Percentiles rank a stretch among this genome's conserved stretches.
phyloP scores from a whole-genome alignment of 1,140 invertebrate species.

The Acromyrmex charruanus region DNA sequence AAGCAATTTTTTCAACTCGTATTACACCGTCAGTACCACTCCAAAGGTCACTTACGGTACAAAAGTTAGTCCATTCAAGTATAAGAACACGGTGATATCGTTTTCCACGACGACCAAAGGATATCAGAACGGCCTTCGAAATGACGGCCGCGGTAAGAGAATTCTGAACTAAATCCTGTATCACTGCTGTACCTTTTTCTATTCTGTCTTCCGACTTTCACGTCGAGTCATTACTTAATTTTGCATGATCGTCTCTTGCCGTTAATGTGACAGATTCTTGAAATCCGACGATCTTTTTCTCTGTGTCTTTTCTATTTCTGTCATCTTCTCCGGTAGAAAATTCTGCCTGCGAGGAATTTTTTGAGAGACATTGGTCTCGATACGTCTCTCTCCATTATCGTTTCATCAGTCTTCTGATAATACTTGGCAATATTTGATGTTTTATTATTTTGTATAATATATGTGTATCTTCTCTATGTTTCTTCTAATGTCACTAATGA shows the following conservation, averaged over 20 bases:
- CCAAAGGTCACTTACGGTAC: constrained; percentile 81
- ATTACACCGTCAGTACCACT: constrained; percentile 69
- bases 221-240: constrained; percentile 43
- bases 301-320: background rate
- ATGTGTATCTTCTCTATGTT: background rate
- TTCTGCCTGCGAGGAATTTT: constrained; percentile 5
- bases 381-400: background rate
- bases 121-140: constrained; percentile 77
- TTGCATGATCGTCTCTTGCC: background rate
- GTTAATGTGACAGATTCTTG: constrained; percentile 4
- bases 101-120: constrained; percentile 78
- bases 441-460: constrained; percentile 17
- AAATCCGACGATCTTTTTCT: background rate
- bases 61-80: constrained; percentile 83
- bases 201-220: constrained; percentile 56
- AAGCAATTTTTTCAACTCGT: constrained; percentile 78
- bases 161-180: constrained; percentile 72
- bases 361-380: constrained; percentile 24
- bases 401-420: background rate
- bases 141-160: constrained; percentile 84
- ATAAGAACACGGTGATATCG: constrained; percentile 79
- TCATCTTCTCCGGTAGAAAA: background rate
- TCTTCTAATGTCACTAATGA: constrained; percentile 27
- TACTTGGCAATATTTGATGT: background rate
- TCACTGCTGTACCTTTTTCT: constrained; percentile 32